Evolutionary conservation across 2,113 vertebrate species (phyloP).

Genomic region (Petromus typicus): DNA sequence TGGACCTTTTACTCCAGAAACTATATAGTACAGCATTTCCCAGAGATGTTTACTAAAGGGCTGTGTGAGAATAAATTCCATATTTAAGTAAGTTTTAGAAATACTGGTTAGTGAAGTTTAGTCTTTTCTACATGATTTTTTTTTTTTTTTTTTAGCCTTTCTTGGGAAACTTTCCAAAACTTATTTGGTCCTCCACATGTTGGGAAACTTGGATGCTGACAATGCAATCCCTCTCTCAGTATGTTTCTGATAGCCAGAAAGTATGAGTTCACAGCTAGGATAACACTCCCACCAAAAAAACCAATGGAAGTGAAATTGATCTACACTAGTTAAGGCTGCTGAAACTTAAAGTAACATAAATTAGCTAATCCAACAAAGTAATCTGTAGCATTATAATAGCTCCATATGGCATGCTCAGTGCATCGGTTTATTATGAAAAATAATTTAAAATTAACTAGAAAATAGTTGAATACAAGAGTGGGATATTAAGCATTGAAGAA

Average conservation of each 20-base stretch:
- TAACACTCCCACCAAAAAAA: background rate
- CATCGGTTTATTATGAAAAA: background rate
- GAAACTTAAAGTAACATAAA: conserved; percentile 37
- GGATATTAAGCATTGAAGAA: conserved; percentile 45
- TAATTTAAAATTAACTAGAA: conserved; percentile 60
- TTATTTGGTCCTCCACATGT: background rate
- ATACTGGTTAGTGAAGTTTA: conserved; percentile 22
- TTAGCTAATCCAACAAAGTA: conserved; percentile 15
- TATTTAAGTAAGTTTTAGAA: conserved; percentile 22
- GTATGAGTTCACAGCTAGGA: background rate
- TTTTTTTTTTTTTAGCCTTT: background rate
- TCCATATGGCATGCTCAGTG: background rate
- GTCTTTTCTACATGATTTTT: background rate
- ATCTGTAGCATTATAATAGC: conserved; percentile 28
- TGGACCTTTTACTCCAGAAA: background rate
- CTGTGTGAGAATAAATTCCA: conserved; percentile 21
- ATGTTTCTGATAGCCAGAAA: background rate
- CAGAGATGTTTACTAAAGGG: background rate
- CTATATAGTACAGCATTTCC: background rate
- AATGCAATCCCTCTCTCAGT: background rate
- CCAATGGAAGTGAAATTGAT: background rate
- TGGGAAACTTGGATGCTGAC: background rate
- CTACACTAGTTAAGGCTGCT: background rate
- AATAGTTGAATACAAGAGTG: conserved; percentile 35
- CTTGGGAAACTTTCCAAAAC: conserved; percentile 35